phyloP scores from a whole-genome alignment of 1,140 invertebrate species.

The Scaptodrosophila lebanonensis region DNA sequence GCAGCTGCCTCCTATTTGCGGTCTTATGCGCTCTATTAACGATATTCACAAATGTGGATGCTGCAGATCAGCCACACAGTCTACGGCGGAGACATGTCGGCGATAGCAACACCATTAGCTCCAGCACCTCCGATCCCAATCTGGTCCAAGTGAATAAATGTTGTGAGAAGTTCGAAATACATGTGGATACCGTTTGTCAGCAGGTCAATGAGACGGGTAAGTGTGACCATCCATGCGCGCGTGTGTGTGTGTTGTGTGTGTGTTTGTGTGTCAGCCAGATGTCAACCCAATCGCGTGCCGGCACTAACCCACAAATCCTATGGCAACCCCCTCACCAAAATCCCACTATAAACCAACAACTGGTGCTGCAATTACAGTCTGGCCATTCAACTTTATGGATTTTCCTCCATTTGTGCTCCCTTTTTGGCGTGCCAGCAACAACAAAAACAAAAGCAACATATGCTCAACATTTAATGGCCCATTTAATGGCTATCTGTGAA shows the following conservation, averaged over 20 bases:
- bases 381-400: conserved; percentile 69
- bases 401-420: conserved; percentile 50
- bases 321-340: conserved; percentile 21
- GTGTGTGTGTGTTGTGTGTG: not conserved
- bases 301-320: conserved; percentile 21
- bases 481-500: conserved; percentile 49
- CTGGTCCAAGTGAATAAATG: conserved; percentile 83
- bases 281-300: no score
- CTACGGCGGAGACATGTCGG: conserved; percentile 31
- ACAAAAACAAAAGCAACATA: conserved; percentile 28
- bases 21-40: conserved; percentile 1
- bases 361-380: conserved; percentile 18
- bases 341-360: conserved; percentile 78
- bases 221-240: conserved; percentile 17
- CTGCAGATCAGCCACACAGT: not conserved
- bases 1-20: conserved; percentile 40
- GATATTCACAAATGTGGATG: conserved; percentile 2
- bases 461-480: conserved; percentile 40
- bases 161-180: conserved; percentile 84
- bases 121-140: conserved; percentile 20
- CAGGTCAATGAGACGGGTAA: conserved; percentile 79
- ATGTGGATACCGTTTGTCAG: conserved; percentile 82
- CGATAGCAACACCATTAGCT: conserved; percentile 21
- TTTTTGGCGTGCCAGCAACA: no score
- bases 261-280: no score